phyloP scores from a whole-genome alignment of 2,797 vertebrate genomes.

The Poeciliopsis presidionis region DNA sequence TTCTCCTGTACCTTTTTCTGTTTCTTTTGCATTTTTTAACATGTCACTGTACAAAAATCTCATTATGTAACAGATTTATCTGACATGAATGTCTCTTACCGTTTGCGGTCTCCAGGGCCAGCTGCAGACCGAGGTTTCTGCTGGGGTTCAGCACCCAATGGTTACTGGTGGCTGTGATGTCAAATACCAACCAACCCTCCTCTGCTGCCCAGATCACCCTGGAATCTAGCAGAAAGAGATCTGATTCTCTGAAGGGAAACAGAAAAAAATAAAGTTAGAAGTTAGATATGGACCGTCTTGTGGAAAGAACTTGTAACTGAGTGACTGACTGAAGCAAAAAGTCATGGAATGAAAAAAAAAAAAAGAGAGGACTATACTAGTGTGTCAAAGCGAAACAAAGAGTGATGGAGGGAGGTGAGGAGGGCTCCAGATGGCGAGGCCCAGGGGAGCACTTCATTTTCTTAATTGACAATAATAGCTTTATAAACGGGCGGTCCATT shows the following conservation, averaged over 20 bases:
- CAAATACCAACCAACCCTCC: slow-evolving; percentile 97
- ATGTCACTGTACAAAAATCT: not conserved
- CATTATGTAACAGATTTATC: not conserved
- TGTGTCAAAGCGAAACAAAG: slow-evolving; percentile 54
- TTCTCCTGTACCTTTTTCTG: not conserved
- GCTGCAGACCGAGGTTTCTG: slow-evolving; percentile 93
- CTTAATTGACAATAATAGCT: slow-evolving; percentile 87
- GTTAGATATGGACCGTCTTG: slow-evolving; percentile 6
- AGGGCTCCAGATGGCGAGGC: slow-evolving; percentile 79
- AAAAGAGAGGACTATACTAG: slow-evolving; percentile 34
- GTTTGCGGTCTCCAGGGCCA: slow-evolving; percentile 88
- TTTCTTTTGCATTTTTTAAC: not conserved
- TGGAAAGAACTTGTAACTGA: slow-evolving; percentile 8
- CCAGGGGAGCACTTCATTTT: slow-evolving; percentile 83
- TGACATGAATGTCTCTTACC: slow-evolving; percentile 78
- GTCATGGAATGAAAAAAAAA: slow-evolving; percentile 36
- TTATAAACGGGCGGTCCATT: slow-evolving; percentile 81
- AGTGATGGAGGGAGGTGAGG: slow-evolving; percentile 27
- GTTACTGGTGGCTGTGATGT: slow-evolving; percentile 96
- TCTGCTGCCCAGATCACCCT: slow-evolving; percentile 96
- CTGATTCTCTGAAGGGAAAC: slow-evolving; percentile 85
- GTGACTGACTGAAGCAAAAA: slow-evolving; percentile 24
- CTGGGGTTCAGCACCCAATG: slow-evolving; percentile 97
- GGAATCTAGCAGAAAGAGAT: slow-evolving; percentile 93
- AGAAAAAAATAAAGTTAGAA: slow-evolving; percentile 10